Percentiles rank a stretch among this genome's conserved stretches.
phyloP scores from a whole-genome alignment of 2,113 vertebrate species.

The Ophiodon elongatus region DNA sequence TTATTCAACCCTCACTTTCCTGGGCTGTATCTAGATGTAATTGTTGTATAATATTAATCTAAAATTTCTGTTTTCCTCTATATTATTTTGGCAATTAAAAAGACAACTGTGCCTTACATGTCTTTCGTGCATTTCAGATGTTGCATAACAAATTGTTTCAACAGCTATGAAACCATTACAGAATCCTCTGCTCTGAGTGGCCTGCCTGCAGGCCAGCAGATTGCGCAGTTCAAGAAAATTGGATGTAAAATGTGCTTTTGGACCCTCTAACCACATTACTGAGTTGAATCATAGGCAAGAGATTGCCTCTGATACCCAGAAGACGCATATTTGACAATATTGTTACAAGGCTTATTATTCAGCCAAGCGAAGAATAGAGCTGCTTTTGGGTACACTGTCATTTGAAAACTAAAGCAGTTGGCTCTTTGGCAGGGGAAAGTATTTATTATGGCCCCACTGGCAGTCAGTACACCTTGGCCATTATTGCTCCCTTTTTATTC shows the following conservation, averaged over 20 bases:
- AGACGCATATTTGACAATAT: slow-evolving; percentile 57
- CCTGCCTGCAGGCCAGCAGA: slow-evolving; percentile 43
- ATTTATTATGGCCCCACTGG: slow-evolving; percentile 42
- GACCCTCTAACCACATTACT: slow-evolving; percentile 50
- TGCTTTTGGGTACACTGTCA: slow-evolving; percentile 35
- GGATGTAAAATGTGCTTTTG: slow-evolving; percentile 66
- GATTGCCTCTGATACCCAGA: slow-evolving; percentile 45
- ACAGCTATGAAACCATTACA: slow-evolving; percentile 61
- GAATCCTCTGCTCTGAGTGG: slow-evolving; percentile 50
- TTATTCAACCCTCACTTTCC: neutral
- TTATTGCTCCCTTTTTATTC: slow-evolving; percentile 37
- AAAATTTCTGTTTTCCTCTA: slow-evolving; percentile 6
- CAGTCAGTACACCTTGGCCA: slow-evolving; percentile 41
- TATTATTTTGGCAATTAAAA: slow-evolving; percentile 24
- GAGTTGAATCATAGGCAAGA: slow-evolving; percentile 50
- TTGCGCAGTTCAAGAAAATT: slow-evolving; percentile 49
- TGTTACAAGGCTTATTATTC: slow-evolving; percentile 55
- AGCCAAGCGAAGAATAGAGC: slow-evolving; percentile 54
- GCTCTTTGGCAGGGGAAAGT: slow-evolving; percentile 43
- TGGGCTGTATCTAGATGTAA: neutral
- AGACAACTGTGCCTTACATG: slow-evolving; percentile 5
- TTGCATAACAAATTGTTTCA: slow-evolving; percentile 59
- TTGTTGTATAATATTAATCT: neutral
- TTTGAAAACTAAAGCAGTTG: slow-evolving; percentile 43
- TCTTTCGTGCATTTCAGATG: slow-evolving; percentile 44